These are phyloP conservation scores for Colinus virginianus DNA, from an alignment of 2,113 vertebrate genomes.

Conservation along the genomic window DNA sequence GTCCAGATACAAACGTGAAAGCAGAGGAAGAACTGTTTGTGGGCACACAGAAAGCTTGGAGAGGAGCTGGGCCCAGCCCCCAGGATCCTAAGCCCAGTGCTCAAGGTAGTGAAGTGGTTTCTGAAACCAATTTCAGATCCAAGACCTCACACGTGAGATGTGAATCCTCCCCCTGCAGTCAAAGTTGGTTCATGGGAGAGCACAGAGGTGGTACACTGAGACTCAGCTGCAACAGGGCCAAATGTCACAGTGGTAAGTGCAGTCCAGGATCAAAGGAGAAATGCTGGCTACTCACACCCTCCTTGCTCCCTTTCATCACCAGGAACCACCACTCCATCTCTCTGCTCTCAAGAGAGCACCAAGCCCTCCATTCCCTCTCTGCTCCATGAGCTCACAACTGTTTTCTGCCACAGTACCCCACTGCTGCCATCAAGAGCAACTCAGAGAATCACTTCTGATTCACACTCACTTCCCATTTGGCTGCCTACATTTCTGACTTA, in stretches of 20 bases:
- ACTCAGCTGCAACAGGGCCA: not conserved
- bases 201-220: not conserved
- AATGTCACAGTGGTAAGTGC: not conserved
- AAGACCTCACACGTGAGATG: not conserved
- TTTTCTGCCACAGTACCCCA: not conserved
- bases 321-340: not conserved
- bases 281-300: not conserved
- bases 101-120: not conserved
- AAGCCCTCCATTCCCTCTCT: not conserved
- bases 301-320: not conserved
- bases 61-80: not conserved
- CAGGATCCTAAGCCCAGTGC: not conserved
- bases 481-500: not conserved
- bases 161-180: not conserved
- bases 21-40: not conserved
- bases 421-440: not conserved
- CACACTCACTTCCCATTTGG: not conserved
- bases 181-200: not conserved
- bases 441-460: accelerated
- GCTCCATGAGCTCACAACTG: not conserved
- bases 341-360: not conserved
- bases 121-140: not conserved
- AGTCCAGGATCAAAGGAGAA: not conserved
- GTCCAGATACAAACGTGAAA: not conserved
- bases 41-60: not conserved